Percentiles rank a stretch among this genome's conserved stretches.
phyloP scores from a whole-genome alignment of 2,797 vertebrate genomes.

The Sebastes flavidus region DNA sequence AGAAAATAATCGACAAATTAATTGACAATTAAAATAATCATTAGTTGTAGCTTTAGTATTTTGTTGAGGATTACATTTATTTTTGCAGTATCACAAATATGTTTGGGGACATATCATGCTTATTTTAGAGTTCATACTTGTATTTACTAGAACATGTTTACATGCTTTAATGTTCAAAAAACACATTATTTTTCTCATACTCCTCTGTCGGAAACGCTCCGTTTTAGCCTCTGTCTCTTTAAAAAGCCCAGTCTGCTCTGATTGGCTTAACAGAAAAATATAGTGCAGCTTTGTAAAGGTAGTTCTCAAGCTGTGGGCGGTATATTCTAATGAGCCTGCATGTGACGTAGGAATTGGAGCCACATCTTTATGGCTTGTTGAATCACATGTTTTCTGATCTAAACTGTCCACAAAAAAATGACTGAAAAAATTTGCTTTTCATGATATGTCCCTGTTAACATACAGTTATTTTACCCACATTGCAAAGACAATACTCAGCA shows the following conservation, averaged over 20 bases:
- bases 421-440: background rate
- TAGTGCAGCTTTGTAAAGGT: background rate
- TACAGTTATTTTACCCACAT: background rate
- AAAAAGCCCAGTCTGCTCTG: background rate
- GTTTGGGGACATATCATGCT: background rate
- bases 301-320: background rate
- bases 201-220: background rate
- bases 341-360: background rate
- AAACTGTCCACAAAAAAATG: background rate
- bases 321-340: background rate
- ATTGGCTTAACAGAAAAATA: background rate
- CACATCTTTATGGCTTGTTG: background rate
- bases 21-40: too few species aligned
- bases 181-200: background rate
- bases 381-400: background rate
- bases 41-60: too few species aligned
- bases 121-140: background rate
- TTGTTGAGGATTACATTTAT: too few species aligned
- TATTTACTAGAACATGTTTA: background rate
- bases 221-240: background rate
- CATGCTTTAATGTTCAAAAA: background rate
- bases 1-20: too few species aligned
- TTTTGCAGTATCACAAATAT: too few species aligned
- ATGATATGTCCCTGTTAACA: background rate
- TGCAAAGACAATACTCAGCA: background rate